phyloP scores from a whole-genome alignment of 2,888 invertebrate genomes.

The Phyllotreta striolata region DNA sequence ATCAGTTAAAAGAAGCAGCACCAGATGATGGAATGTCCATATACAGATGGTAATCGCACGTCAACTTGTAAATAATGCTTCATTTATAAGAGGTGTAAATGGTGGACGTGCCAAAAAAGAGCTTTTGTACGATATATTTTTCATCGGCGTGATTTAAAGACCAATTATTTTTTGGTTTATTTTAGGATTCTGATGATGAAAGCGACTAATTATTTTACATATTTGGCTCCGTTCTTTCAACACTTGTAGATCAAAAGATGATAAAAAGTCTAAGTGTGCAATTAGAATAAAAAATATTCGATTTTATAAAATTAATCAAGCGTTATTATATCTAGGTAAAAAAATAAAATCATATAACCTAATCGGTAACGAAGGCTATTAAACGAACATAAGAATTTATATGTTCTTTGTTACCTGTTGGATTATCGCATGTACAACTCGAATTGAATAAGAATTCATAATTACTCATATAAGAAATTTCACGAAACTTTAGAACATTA shows the following conservation, averaged over 20 bases:
- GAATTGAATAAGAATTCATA: constrained; percentile 12
- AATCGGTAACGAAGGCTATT: constrained; percentile 2
- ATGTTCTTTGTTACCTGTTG: constrained; percentile 18
- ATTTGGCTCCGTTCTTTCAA: too few species aligned
- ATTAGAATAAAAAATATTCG: not conserved
- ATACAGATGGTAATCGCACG: constrained; percentile 24
- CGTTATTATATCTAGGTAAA: constrained; percentile 1
- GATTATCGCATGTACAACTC: constrained; percentile 20
- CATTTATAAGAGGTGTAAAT: constrained; percentile 10
- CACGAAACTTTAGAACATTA: constrained; percentile 2
- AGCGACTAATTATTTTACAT: too few species aligned
- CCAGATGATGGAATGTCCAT: constrained; percentile 51
- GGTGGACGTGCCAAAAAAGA: not conserved
- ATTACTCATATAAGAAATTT: constrained; percentile 8
- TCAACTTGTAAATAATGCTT: constrained; percentile 16
- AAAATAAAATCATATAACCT: not conserved
- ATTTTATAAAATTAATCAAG: not conserved
- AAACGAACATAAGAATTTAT: constrained; percentile 9
- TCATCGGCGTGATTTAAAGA: too few species aligned
- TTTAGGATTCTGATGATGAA: too few species aligned
- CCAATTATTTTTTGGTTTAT: too few species aligned
- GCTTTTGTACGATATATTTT: not conserved
- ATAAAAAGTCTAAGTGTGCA: not conserved
- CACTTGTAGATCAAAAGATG: too few species aligned
- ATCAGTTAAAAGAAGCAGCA: constrained; percentile 49